Percentiles rank a stretch among this genome's conserved stretches.
phyloP scores from a whole-genome alignment of 2,113 vertebrate species.

The Dromiciops gliroides region DNA sequence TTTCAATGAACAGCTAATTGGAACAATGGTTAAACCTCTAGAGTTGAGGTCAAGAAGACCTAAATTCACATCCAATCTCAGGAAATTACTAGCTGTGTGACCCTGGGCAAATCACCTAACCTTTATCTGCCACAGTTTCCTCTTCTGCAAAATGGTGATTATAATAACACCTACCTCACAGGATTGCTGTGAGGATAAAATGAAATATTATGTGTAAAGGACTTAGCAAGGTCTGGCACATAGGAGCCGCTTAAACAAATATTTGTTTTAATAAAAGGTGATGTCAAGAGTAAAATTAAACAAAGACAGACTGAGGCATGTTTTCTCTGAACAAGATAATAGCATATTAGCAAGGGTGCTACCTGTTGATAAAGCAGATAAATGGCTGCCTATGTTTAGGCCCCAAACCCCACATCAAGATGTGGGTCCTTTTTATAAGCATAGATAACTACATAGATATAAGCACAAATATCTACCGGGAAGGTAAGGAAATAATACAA shows the following conservation, averaged over 20 bases:
- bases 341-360: background rate
- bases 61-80: background rate
- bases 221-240: background rate
- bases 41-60: background rate
- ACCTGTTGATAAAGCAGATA: background rate
- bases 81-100: background rate
- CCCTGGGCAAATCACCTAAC: background rate
- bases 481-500: background rate
- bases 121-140: no score
- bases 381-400: background rate
- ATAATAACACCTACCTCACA: no score
- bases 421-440: background rate
- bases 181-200: no score
- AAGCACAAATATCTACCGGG: no score
- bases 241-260: background rate
- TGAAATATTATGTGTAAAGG: no score
- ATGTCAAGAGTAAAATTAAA: background rate
- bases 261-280: background rate
- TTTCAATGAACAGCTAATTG: background rate
- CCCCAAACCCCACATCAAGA: background rate
- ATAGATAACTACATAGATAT: no score
- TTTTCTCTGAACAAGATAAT: background rate
- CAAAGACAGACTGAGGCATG: background rate
- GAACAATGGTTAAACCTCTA: background rate
- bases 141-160: no score